phyloP scores from a whole-genome alignment of 2,888 invertebrate genomes.

The Physocephala rufipes region DNA sequence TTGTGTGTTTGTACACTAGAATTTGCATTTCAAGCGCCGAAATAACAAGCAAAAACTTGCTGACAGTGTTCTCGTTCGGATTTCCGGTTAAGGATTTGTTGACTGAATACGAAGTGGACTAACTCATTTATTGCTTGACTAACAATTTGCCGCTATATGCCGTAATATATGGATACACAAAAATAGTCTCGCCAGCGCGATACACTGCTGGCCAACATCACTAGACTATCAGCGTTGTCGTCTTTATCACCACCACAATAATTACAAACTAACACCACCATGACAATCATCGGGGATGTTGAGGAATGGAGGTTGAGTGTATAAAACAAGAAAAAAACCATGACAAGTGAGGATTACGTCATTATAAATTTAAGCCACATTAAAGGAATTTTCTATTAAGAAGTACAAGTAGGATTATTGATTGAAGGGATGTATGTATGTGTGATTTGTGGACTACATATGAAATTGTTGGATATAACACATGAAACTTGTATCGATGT shows the following conservation, averaged over 20 bases:
- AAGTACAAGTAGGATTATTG: too few relatives aligned
- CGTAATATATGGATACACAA: neutral
- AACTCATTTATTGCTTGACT: neutral
- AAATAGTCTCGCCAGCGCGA: too few relatives aligned
- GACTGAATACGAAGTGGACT: neutral
- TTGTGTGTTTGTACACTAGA: too few relatives aligned
- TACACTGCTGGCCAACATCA: neutral
- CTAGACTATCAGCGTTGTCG: too few relatives aligned
- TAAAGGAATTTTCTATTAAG: too few relatives aligned
- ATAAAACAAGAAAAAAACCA: too few relatives aligned
- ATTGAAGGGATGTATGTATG: too few relatives aligned
- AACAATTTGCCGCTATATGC: conserved; percentile 14
- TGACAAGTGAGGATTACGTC: too few relatives aligned
- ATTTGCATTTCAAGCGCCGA: conserved; percentile 21
- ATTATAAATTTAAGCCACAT: too few relatives aligned
- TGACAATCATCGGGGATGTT: neutral
- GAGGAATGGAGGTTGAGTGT: neutral
- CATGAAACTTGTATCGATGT: too few relatives aligned
- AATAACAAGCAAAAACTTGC: conserved; percentile 15
- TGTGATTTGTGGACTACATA: too few relatives aligned
- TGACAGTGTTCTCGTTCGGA: conserved; percentile 14
- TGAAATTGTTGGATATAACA: too few relatives aligned
- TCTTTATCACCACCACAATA: neutral
- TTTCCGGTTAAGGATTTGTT: conserved; percentile 2
- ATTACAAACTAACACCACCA: neutral